Evolutionary conservation across 2,888 invertebrate genomes (phyloP).

Genomic region (Mesorhabditis belari): DNA sequence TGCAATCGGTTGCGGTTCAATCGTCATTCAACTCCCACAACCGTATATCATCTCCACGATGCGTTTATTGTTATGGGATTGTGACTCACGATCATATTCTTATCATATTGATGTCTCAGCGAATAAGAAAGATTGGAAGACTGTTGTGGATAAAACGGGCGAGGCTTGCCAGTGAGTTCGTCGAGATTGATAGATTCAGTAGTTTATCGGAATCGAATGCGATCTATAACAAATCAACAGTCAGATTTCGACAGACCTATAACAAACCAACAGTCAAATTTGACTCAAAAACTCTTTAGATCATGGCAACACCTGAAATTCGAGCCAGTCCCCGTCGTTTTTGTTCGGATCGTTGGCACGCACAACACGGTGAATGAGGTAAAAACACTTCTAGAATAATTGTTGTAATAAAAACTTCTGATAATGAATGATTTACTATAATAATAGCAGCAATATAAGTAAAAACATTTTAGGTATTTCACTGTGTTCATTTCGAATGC

Average conservation of each 20-base stretch:
- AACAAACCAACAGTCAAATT: too few species aligned
- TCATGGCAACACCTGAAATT: slow-evolving; percentile 92
- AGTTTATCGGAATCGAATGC: too few species aligned
- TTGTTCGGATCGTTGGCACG: slow-evolving; percentile 88
- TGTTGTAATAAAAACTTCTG: too few species aligned
- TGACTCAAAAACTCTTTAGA: too few species aligned
- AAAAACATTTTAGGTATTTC: too few species aligned
- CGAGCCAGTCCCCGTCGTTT: slow-evolving; percentile 76
- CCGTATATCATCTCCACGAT: slow-evolving; percentile 85
- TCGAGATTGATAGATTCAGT: too few species aligned
- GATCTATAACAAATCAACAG: too few species aligned
- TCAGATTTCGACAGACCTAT: too few species aligned
- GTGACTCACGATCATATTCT: slow-evolving; percentile 61
- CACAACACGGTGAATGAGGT: slow-evolving; percentile 71
- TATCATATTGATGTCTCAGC: slow-evolving; percentile 59
- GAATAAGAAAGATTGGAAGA: slow-evolving; percentile 58
- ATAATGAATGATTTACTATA: too few species aligned
- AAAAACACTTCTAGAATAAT: too few species aligned
- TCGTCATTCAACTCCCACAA: slow-evolving; percentile 88
- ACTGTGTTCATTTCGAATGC: too few species aligned
- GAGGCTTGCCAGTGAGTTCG: slow-evolving; percentile 66
- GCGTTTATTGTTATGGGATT: slow-evolving; percentile 90
- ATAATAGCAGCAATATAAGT: too few species aligned
- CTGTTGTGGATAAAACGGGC: slow-evolving; percentile 77
- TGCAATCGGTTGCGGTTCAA: slow-evolving; percentile 74